phyloP scores from a whole-genome alignment of 1,140 invertebrate species.

The Solen grandis region DNA sequence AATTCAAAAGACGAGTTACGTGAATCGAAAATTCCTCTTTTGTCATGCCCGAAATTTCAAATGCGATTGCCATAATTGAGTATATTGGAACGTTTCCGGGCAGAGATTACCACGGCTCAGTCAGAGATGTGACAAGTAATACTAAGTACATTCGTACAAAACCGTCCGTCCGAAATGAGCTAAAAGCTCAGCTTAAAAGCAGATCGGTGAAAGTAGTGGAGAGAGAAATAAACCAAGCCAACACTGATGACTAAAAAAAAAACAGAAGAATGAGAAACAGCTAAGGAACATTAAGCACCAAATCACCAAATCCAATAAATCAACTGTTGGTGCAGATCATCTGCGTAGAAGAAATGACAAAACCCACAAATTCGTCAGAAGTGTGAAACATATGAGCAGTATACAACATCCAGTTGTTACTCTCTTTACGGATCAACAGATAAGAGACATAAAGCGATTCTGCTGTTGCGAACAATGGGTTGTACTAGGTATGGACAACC shows the following conservation, averaged over 20 bases:
- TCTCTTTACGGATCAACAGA: constrained; percentile 12
- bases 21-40: not conserved
- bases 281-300: not conserved
- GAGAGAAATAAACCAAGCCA: not conserved
- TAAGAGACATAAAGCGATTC: constrained; percentile 35
- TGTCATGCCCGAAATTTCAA: not conserved
- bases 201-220: constrained; percentile 13
- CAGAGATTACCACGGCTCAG: not conserved
- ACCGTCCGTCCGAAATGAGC: not conserved
- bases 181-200: not conserved
- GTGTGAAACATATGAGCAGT: constrained; percentile 28
- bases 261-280: constrained; percentile 17
- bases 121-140: not conserved
- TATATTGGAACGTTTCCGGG: constrained; percentile 25
- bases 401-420: constrained; percentile 13
- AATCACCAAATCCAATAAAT: not conserved
- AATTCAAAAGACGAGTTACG: constrained; percentile 1
- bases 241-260: constrained; percentile 7
- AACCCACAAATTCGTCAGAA: constrained; percentile 17
- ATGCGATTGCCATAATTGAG: constrained; percentile 14
- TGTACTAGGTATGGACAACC: constrained; percentile 22
- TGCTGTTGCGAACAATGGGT: not conserved
- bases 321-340: not conserved
- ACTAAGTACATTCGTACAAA: not conserved
- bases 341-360: constrained; percentile 17